Evolutionary conservation across 2,888 invertebrate genomes (phyloP), one percentile per base, ranked within the genome.

Genomic region (Suillia variegata): DNA sequence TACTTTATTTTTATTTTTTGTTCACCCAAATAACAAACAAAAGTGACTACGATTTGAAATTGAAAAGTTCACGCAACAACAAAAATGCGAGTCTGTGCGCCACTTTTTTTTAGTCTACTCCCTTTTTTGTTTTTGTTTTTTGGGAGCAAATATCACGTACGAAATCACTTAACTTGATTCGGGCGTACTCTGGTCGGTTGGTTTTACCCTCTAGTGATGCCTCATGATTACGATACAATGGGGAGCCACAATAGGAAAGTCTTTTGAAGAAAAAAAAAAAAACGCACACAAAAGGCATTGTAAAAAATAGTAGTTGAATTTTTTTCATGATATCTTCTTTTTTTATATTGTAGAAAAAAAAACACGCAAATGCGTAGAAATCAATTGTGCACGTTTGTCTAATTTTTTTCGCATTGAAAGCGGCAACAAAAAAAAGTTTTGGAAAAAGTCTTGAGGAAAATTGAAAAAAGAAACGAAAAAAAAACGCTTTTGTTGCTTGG

Each of bases 351-450:
- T 45, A 17, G 20, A 45, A 45, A 20, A 18, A 17, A 20, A 69
- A 73, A 66, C 79, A 77, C 74, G 77, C 76, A 77, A 78, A 75
- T 78, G 78, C 75, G 72, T 72, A 72, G 70, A 67, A 78, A 77
- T 77, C 77, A 77, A 78, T 77, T 77, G 79, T 75, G 67, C 70
- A 58, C 59, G 62, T 64, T 65, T 62, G 62, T 56, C 62, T 63
- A 49, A 56, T 58, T 54, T 57, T 55, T 58, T 63, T 48, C 59
- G 47, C 56, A 57, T n/a, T 42, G 34, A 59, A 18, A 53, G 49
- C 26, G 51, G 2, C 18, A 18, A 47, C 20, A 0, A 56, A 56
- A 62, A 61, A 61, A 54, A 50, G 48, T 20, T 26, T 12, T 31
- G 38, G 42, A 45, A 50, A 52, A 34, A 34, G 50, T 24, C 31